A percentile compares a stretch with the other conserved stretches of the same genome.
Conservation (phyloP, 2,797 vertebrate genomes). For the Melanotaenia parkinsoni region DNA sequence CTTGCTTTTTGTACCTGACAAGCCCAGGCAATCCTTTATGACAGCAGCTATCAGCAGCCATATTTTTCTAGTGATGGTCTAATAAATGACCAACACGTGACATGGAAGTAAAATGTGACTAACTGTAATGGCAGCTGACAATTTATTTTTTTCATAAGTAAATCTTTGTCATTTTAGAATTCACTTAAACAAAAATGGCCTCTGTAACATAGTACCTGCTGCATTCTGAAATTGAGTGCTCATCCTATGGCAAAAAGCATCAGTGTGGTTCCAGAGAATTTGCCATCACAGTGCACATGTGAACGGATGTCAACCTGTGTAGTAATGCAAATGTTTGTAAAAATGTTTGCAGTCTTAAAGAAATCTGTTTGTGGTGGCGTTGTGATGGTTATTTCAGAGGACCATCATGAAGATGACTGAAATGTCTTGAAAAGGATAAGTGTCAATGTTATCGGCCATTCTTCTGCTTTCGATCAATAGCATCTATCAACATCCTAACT, state of each 20-base stretch:
- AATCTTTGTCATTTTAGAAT: slow-evolving; percentile 1
- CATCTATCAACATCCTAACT: not conserved
- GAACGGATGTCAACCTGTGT: not conserved
- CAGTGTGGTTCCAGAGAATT: not conserved
- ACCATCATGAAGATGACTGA: not conserved
- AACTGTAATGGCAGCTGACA: slow-evolving; percentile 6
- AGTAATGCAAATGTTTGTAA: not conserved
- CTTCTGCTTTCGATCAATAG: not conserved
- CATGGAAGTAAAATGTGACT: slow-evolving; percentile 12
- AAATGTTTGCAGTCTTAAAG: not conserved
- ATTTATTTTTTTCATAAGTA: slow-evolving; percentile 24
- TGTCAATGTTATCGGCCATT: not conserved
- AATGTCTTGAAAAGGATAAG: not conserved
- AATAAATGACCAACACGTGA: slow-evolving; percentile 27
- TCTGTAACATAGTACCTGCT: not conserved
- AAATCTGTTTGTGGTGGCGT: not conserved
- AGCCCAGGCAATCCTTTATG: slow-evolving; percentile 37
- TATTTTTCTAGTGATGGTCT: slow-evolving; percentile 12
- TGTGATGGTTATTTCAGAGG: not conserved
- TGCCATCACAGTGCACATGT: no score
- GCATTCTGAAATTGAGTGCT: not conserved
- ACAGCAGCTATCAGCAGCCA: slow-evolving; percentile 36
- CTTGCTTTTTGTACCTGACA: slow-evolving; percentile 30
- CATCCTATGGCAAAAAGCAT: not conserved
- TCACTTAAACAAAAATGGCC: not conserved